Evolutionary conservation across 1,140 invertebrate genomes (phyloP), one percentile per base, ranked within the genome.

Genomic region (Chelonus insularis): DNA sequence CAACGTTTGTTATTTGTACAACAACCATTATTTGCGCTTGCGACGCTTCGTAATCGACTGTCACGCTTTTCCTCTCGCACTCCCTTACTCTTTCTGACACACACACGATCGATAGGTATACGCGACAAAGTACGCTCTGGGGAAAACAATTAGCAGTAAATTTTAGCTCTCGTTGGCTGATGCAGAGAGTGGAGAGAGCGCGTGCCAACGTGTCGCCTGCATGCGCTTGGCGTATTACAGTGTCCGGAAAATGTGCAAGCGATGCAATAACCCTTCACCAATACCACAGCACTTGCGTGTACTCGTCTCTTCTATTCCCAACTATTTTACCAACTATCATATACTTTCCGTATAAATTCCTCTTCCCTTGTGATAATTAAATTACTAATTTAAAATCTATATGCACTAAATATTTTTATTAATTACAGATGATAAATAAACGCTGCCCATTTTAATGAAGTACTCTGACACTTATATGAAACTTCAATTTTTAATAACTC

Each of bases 91-190:
- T 21, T 50, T 50, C 23, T 50, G 20, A 20, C 47, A 50, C 18
- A 50, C 18, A 7, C 18, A 18, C 23, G 37, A 29, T n/a, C 55
- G 37, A 43, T 52, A 21, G n/a, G 3, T 14, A 48, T 59, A n/a
- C 41, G 8, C 32, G 9, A 58, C 29, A 50, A 58, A 36, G 50
- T 52, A 21, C 50, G 32, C 45, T 48, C 9, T 12, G 14, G 56
- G 56, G 25, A 60, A 64, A 64, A 64, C 62, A 60, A 64, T 64
- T 64, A 64, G 57, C 62, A 64, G 54, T 64, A 64, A 64, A 64
- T 64, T 64, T 59, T 60, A 43, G 57, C 23, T 21, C 20, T 37
- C 32, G 45, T 39, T 57, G 51, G 52, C 48, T 60, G 52, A 64
- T 60, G 62, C 52, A 55, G 48, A 55, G 48, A 21, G 47, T 18